phyloP scores from a whole-genome alignment of 30 jellyfish, hydroid and myxozoan species.

The Turritopsis rubra region DNA sequence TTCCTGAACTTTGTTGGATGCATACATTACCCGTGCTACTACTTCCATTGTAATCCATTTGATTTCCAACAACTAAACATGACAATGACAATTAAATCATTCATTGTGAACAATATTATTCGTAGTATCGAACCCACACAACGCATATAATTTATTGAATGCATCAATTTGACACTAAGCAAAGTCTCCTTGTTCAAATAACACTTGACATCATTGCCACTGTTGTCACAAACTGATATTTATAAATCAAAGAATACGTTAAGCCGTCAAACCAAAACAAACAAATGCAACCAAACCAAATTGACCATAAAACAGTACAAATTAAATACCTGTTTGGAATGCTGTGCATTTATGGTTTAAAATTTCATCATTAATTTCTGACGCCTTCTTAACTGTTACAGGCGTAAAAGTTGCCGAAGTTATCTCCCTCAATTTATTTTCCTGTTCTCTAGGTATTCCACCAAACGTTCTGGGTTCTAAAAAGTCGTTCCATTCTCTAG shows the following conservation, averaged over 20 bases:
- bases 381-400: not conserved
- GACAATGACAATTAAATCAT: not conserved
- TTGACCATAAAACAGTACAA: not conserved
- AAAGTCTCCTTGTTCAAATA: too few relatives aligned
- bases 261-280: not conserved
- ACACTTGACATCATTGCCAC: too few relatives aligned
- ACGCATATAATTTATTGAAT: not conserved
- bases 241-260: too few relatives aligned
- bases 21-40: not conserved
- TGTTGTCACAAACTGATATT: too few relatives aligned
- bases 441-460: not conserved
- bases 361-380: not conserved
- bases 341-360: not conserved
- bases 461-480: not conserved
- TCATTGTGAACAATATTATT: not conserved
- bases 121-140: not conserved
- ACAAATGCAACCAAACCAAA: not conserved
- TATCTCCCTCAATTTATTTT: not conserved
- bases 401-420: not conserved
- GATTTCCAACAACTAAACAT: not conserved
- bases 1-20: not conserved
- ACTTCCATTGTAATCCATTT: not conserved
- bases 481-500: not conserved
- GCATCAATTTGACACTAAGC: too few relatives aligned
- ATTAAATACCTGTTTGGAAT: not conserved